These are phyloP conservation scores for Saguinus imperator DNA, from an alignment of 2,113 vertebrate genomes.

Conservation along the genomic window DNA sequence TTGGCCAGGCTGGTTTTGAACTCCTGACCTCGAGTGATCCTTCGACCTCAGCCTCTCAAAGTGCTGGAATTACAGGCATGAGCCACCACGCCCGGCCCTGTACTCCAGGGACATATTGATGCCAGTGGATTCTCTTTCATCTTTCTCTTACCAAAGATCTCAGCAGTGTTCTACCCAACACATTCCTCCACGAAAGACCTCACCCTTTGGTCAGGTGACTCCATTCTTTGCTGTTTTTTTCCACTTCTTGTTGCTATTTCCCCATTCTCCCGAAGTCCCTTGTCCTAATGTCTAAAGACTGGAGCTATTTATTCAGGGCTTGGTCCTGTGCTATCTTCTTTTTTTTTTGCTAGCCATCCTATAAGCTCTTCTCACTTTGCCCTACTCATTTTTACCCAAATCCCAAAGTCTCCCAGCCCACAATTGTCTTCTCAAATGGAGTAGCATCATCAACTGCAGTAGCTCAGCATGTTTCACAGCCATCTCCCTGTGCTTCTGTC, in stretches of 20 bases:
- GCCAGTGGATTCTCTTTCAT: not conserved
- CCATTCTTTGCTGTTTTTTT: not conserved
- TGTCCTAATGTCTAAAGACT: not conserved
- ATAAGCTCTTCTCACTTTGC: not conserved
- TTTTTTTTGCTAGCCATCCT: not conserved
- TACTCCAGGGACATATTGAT: too few species aligned
- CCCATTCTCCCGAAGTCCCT: not conserved
- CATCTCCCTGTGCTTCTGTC: not conserved
- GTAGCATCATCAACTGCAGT: rapidly evolving
- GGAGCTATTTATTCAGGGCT: not conserved
- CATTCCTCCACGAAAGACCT: not conserved
- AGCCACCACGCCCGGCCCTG: too few species aligned
- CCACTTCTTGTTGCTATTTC: not conserved
- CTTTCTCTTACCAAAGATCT: not conserved
- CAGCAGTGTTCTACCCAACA: too few species aligned
- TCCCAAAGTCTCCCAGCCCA: not conserved
- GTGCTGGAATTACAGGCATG: too few species aligned
- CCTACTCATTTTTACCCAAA: not conserved
- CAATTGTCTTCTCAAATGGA: not conserved
- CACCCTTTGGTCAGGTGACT: not conserved
- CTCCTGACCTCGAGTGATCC: too few species aligned
- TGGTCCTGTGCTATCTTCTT: not conserved
- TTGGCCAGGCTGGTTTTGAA: too few species aligned
- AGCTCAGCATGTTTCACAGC: not conserved
- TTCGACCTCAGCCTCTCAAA: too few species aligned